Evolutionary conservation across 2,888 invertebrate species (phyloP).

Genomic region (Cactoblastis cactorum): DNA sequence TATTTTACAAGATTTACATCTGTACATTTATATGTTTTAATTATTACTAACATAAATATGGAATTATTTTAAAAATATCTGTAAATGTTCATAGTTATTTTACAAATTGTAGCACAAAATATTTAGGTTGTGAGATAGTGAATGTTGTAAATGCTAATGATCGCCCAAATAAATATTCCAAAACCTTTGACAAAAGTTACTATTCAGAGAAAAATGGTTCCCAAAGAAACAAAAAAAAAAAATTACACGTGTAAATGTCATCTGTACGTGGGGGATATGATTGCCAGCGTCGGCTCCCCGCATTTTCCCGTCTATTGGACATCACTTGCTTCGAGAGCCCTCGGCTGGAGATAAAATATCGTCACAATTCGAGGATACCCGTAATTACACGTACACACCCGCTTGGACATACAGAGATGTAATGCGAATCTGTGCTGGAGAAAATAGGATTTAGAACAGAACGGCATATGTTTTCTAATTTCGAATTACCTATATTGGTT

Average conservation of each 20-base stretch:
- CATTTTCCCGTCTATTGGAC: conserved; percentile 2
- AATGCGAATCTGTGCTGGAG: neutral
- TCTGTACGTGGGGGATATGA: no score
- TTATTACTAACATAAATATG: no score
- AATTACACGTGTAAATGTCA: neutral
- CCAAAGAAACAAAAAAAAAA: neutral
- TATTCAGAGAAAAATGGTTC: no score
- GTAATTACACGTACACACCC: conserved; percentile 1
- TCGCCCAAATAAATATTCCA: no score
- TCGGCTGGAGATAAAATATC: conserved; percentile 1
- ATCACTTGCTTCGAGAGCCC: neutral
- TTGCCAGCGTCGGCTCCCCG: neutral
- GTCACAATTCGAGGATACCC: neutral
- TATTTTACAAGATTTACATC: no score
- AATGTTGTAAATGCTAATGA: no score
- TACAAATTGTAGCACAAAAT: no score
- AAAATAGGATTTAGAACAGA: neutral
- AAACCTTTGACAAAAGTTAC: no score
- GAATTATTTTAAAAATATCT: no score
- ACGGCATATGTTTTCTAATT: neutral
- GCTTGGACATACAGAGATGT: conserved; percentile 1
- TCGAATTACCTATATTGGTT: neutral
- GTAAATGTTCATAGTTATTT: no score
- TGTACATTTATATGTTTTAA: no score
- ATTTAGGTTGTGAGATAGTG: no score